A percentile compares a stretch with the other conserved stretches of the same genome.
phyloP scores from a whole-genome alignment of 2,888 invertebrate genomes.

The Dioctria linearis region DNA sequence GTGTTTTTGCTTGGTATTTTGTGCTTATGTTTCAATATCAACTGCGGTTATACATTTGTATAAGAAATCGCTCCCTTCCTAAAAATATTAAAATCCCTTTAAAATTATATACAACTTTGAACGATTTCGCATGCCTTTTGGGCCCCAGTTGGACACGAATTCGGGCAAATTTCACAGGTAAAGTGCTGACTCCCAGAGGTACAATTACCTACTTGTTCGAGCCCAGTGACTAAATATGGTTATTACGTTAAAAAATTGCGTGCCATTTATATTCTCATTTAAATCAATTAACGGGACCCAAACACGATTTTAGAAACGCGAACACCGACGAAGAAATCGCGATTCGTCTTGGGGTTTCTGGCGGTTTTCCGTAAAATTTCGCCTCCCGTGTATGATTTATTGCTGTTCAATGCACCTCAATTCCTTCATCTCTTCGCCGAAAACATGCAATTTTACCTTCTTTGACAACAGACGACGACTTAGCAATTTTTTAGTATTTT shows the following conservation, averaged over 20 bases:
- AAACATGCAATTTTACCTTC: constrained; percentile 42
- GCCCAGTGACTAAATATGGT: constrained; percentile 49
- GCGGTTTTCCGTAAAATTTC: constrained; percentile 27
- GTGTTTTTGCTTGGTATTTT: background rate
- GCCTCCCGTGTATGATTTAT: constrained; percentile 47
- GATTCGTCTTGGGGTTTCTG: constrained; percentile 38
- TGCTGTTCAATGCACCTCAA: constrained; percentile 35
- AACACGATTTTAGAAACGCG: constrained; percentile 53
- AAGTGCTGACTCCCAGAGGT: constrained; percentile 34
- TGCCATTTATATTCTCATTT: constrained; percentile 59
- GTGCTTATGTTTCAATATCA: background rate
- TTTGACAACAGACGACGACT: constrained; percentile 30
- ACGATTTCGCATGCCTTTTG: background rate
- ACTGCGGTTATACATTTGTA: background rate
- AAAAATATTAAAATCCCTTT: background rate
- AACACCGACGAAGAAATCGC: constrained; percentile 25
- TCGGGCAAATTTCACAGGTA: constrained; percentile 19
- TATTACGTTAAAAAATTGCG: constrained; percentile 55
- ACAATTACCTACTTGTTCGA: constrained; percentile 48
- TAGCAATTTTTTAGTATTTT: constrained; percentile 16
- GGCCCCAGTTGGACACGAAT: background rate
- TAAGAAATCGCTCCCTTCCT: background rate
- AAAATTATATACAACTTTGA: background rate
- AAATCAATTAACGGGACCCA: constrained; percentile 57
- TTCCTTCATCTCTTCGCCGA: background rate